Evolutionary conservation across 2,113 vertebrate species (phyloP), one percentile per base, ranked within the genome.

Genomic region (Phylloscopus whistleri): DNA sequence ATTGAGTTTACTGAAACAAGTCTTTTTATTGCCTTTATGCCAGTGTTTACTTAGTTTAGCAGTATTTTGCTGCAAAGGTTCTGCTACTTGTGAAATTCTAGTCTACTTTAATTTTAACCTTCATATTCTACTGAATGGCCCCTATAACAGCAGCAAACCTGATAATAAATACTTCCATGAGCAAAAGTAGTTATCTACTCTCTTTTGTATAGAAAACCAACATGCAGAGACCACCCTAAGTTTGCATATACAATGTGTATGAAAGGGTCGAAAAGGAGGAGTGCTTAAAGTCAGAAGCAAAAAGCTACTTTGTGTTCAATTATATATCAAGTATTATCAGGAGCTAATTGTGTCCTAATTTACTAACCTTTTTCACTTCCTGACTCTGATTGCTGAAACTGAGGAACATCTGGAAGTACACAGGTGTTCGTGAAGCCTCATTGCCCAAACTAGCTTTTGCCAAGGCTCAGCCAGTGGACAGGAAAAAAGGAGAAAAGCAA

Each of bases 191-290:
- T 43, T 41, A 28, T 16, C 23, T 14, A 4, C 8, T 51, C 8
- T 33, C 10, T 62, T 52, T 66, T 15, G 1, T 13, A 26, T 1
- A 33, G 21, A 66, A 60, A 70, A 3, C 11, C 49, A 53, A 52
- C 18, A 10, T 12, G 9, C 31, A 82, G 16, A 31, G 2, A 58
- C 6, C 16, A 35, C 7, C 8, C 18, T 39, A 33, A 28, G 6
- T 5, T 44, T 37, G 10, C 6, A 5, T 2, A 2, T 24, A 11
- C 0, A 0, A 84, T 20, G 2, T 4, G 1, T 37, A 24, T 52
- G 35, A 60, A 51, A 52, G 7, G 0, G 5, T 43, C 56, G 23
- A 78, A 85, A 74, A 60, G 12, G 3, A 59, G 4, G 1, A 43
- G 1, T 37, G 6, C 10, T 67, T 35, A 35, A 31, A 70, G 52